Evolutionary conservation across 2,113 vertebrate genomes (phyloP).

Genomic region (Gambusia affinis): DNA sequence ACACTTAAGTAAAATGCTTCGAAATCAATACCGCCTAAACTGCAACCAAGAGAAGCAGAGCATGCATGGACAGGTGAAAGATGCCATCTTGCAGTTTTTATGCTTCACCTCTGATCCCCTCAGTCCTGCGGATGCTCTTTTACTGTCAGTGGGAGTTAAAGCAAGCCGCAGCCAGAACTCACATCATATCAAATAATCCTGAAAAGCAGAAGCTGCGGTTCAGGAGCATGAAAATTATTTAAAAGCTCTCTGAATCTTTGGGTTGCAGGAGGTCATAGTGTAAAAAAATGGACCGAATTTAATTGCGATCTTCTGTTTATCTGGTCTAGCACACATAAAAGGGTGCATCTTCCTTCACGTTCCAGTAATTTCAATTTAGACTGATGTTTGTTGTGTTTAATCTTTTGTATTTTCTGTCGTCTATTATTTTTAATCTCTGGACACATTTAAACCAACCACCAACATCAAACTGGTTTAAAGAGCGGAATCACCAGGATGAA

Average conservation of each 20-base stretch:
- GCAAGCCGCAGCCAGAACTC: conserved; percentile 5
- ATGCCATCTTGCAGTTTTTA: conserved; percentile 36
- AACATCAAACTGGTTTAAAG: neutral
- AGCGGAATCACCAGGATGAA: neutral
- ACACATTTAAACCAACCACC: neutral
- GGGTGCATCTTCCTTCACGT: neutral
- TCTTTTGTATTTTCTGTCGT: neutral
- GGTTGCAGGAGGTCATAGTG: neutral
- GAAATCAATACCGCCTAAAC: conserved; percentile 42
- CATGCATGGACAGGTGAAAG: conserved; percentile 42
- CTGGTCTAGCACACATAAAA: conserved; percentile 19
- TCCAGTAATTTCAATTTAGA: neutral
- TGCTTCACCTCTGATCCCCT: conserved; percentile 37
- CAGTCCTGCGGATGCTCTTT: conserved; percentile 17
- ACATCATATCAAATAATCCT: conserved; percentile 35
- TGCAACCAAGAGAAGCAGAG: conserved; percentile 19
- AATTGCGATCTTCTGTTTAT: conserved; percentile 11
- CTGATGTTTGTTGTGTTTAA: neutral
- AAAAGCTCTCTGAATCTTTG: conserved; percentile 22
- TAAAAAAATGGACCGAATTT: conserved; percentile 7
- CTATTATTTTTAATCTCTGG: neutral
- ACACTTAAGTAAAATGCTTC: conserved; percentile 35
- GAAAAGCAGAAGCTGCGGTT: conserved; percentile 30
- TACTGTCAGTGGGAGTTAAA: conserved; percentile 22
- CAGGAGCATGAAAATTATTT: conserved; percentile 38